Base-by-base conservation (phyloP, 1,140 invertebrate species). In the Parapsyche elsis region DNA sequence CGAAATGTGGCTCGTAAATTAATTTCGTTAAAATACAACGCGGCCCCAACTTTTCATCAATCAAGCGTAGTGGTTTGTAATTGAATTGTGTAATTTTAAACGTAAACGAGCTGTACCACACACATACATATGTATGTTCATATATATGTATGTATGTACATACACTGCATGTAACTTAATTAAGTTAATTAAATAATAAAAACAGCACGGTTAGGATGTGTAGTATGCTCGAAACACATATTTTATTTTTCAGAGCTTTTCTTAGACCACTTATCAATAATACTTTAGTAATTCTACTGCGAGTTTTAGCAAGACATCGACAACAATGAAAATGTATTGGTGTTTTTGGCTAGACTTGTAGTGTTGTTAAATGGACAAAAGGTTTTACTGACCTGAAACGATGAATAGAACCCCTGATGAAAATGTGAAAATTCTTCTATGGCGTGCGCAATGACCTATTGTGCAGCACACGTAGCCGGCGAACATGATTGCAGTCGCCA, bases 351-450 rank as follows among this genome's bases (percentile, higher is more conserved):
- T 19, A 61, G 21, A 61, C 21, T 38, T 1, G 21, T 67, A 38
- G 44, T 45, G 57, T 30, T 16, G 19, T 7, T 45, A 67, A 67
- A 46, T 45, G 26, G 23, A 59, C 10, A 76, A 14, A 59, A 19
- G 16, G 64, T 44, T 24, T n/a, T 5, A 79, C 81, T 85, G 86
- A 92, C 92, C 93, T 88, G 93, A 92, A 84, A 94, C 89, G 82
- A 94, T 94, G 86, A 94, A 94, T 30, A 93, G 87, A 24, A 94
- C 92, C 45, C 93, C 93, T 21, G 92, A 92, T 75, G 93, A 90
- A 86, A 94, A 94, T 0, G 91, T 93, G 85, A 91, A 93, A 49
- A 94, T 87, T 78, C 91, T 86, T 76, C 90, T 86, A 26, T 91
- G 89, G 77, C 90, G 87, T 5, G 91, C 89, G 82, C 92, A 92